A percentile compares a stretch with the other conserved stretches of the same genome.
Conservation (phyloP, 2,797 vertebrate genomes). For the Sebastolobus altivelis region DNA sequence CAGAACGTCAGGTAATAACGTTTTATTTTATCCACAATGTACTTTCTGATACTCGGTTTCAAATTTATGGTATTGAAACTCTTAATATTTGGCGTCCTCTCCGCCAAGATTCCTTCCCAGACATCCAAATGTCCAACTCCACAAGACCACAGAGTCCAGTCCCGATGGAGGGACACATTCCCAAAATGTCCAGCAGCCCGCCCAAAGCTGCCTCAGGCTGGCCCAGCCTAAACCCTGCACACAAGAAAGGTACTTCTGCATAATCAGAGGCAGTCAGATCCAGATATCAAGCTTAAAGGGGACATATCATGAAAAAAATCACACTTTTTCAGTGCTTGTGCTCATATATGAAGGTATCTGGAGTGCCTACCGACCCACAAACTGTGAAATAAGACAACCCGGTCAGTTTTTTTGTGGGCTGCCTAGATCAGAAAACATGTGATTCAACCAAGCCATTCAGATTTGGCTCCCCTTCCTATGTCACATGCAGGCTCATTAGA, state of each 20-base stretch:
- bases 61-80: not conserved
- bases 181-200: conserved; percentile 91
- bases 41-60: not conserved
- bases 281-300: conserved; percentile 5
- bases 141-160: conserved; percentile 86
- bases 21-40: not conserved
- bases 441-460: too few relatives aligned
- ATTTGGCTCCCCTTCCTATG: too few relatives aligned
- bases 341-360: too few relatives aligned
- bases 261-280: conserved; percentile 18
- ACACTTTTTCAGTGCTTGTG: not conserved
- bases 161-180: conserved; percentile 84
- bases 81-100: conserved; percentile 11
- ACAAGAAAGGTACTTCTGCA: conserved; percentile 92
- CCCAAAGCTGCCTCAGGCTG: conserved; percentile 90
- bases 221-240: conserved; percentile 86
- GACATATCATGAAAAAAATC: not conserved
- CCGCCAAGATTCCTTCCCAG: conserved; percentile 87
- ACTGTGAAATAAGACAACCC: too few relatives aligned
- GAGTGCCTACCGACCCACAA: too few relatives aligned
- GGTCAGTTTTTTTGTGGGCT: too few relatives aligned
- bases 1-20: conserved; percentile 87
- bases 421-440: too few relatives aligned
- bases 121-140: conserved; percentile 89
- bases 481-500: too few relatives aligned